Evolutionary conservation across 2,113 vertebrate genomes (phyloP), one percentile per base, ranked within the genome.

Genomic region (Triplophysa dalaica): DNA sequence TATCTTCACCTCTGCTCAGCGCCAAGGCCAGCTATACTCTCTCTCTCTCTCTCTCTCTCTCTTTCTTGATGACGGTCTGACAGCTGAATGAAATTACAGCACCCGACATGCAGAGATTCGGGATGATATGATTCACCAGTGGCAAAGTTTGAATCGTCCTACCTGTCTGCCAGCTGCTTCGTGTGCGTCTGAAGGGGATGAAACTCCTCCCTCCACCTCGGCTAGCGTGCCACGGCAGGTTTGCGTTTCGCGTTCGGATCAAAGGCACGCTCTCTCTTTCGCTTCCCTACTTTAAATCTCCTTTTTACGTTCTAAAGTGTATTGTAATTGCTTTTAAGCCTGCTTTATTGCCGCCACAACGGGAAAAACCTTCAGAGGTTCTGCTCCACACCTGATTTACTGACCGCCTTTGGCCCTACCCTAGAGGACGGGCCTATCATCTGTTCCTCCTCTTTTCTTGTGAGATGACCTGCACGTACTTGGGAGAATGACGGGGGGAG

Each of bases 1-100:
- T 81, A 79, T 81, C 76, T 79, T 80, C 77, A 83, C 82, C 79
- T 85, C 84, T 33, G 38, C 58, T 60, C 48, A 83, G 70, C 12
- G 26, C 72, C 76, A 81, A 77, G 56, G 70, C 65, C 61, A 68
- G 60, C 24, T 52, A 69, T 68, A 41, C 10, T 24, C 45, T 70
- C 70, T 77, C 41, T 64, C 61, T 65, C 2, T 17, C 26, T 60
- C 67, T 65, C 54, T 52, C 63, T n/a, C 29, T 29, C 29, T 29
- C 0, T 29, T 4, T 29, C 24, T 75, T 65, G 64, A 56, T 4
- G 54, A 16, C 22, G 12, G 67, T 78, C 43, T 85, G 80, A 85
- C 78, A 81, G 68, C 63, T 66, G 75, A 82, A 85, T 78, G 50
- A 74, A 79, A 75, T 54, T 61, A 69, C 17, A 21, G 54, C 19